A percentile compares a stretch with the other conserved stretches of the same genome.
Evolutionary conservation across 2,797 vertebrate genomes (phyloP).

Genomic region (Coracias cyanogaster): DNA sequence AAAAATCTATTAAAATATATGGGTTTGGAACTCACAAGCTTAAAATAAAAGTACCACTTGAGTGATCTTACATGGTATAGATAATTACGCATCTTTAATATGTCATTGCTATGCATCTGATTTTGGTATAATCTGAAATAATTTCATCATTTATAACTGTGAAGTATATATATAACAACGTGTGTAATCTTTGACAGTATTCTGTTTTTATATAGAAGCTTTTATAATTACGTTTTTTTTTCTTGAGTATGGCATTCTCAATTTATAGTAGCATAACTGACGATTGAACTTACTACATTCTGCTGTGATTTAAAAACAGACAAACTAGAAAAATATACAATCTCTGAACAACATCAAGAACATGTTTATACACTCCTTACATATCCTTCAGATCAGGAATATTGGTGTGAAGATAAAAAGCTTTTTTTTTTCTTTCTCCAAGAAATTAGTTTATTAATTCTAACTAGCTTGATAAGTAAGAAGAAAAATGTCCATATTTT

Average conservation of each 20-base stretch:
- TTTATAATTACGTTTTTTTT: not conserved
- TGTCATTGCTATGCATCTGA: not conserved
- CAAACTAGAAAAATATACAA: not conserved
- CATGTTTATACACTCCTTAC: not conserved
- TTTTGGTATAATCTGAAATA: not conserved
- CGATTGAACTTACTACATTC: not conserved
- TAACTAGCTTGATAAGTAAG: not conserved
- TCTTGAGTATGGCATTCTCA: not conserved
- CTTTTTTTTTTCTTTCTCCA: not conserved
- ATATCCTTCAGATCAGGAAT: not conserved
- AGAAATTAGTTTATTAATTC: not conserved
- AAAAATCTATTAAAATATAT: not conserved
- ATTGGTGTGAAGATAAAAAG: not conserved
- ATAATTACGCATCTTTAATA: not conserved
- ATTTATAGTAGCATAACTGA: not conserved
- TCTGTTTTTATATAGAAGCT: not conserved
- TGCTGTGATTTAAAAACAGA: not conserved
- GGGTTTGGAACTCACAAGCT: not conserved
- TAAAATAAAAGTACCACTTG: not conserved
- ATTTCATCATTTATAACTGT: not conserved
- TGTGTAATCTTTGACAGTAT: not conserved
- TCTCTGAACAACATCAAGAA: not conserved
- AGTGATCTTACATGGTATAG: not conserved
- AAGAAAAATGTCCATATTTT: not conserved
- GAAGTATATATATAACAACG: not conserved